Conservation (phyloP, 2,113 vertebrate species). For the Nothoprocta pentlandii region DNA sequence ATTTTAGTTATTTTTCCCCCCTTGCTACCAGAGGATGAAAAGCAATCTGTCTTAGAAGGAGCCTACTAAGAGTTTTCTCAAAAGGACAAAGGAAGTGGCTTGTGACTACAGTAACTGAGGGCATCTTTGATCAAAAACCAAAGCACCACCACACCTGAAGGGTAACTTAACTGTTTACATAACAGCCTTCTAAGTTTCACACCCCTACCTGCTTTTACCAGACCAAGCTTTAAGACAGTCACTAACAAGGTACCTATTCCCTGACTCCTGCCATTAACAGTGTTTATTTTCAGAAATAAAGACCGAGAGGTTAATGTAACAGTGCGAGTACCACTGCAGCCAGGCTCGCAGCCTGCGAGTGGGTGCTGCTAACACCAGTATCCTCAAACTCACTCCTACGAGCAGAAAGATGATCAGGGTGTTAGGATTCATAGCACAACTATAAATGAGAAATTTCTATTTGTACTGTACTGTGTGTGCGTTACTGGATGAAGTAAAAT, state of each 20-base stretch:
- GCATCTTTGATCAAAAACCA: background rate
- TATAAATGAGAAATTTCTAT: background rate
- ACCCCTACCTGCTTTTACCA: background rate
- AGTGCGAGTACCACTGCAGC: background rate
- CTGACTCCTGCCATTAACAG: background rate
- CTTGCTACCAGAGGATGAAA: background rate
- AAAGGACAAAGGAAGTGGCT: background rate
- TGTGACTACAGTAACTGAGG: background rate
- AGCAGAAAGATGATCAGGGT: background rate
- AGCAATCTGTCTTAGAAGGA: background rate
- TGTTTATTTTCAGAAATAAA: background rate
- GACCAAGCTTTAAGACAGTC: background rate
- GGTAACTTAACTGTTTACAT: background rate
- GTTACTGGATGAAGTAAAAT: background rate
- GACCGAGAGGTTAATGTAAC: background rate
- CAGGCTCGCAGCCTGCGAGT: background rate
- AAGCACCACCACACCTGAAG: background rate
- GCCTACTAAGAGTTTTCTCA: background rate
- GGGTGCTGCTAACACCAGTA: background rate
- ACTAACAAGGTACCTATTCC: background rate
- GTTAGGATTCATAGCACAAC: background rate
- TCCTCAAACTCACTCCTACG: background rate
- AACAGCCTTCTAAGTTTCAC: background rate
- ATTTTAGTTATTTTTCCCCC: background rate
- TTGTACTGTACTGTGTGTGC: background rate